Percentiles rank a stretch among this genome's conserved stretches.
These are phyloP conservation scores for Syritta pipiens DNA, from an alignment of 2,888 invertebrate genomes.

Conservation along the genomic window DNA sequence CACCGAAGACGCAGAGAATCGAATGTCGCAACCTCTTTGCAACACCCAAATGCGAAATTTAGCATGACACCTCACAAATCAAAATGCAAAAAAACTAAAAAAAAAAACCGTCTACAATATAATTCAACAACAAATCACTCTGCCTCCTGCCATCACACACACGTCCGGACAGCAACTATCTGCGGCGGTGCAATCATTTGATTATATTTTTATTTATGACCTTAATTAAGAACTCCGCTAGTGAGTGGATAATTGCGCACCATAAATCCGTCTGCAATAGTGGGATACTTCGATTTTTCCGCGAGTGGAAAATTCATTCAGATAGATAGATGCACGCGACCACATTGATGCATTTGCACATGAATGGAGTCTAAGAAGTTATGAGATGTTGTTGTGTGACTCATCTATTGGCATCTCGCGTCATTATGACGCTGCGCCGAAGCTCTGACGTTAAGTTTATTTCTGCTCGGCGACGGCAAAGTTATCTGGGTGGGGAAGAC, in stretches of 20 bases:
- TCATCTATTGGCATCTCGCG: conserved; percentile 14
- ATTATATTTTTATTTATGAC: conserved; percentile 39
- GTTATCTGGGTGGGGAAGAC: background rate
- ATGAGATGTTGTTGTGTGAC: conserved; percentile 9
- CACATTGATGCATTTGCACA: background rate
- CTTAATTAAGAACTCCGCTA: conserved; percentile 37
- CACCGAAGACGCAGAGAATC: too few species aligned
- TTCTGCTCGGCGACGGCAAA: conserved; percentile 12
- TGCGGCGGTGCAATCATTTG: conserved; percentile 34
- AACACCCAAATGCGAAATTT: too few species aligned
- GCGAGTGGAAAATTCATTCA: conserved; percentile 22
- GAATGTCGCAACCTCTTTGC: too few species aligned
- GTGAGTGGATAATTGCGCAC: conserved; percentile 48
- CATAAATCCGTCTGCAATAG: conserved; percentile 31
- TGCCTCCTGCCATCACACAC: too few species aligned
- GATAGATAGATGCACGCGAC: background rate
- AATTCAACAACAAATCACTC: too few species aligned
- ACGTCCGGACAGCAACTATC: too few species aligned
- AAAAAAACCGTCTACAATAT: too few species aligned
- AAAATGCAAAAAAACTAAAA: too few species aligned
- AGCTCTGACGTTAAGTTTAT: conserved; percentile 35
- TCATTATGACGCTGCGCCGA: conserved; percentile 15
- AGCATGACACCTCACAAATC: too few species aligned
- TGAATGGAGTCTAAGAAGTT: conserved; percentile 4
- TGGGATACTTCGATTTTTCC: conserved; percentile 17